phyloP scores from a whole-genome alignment of 2,888 invertebrate genomes.

The Sisyra terminalis region DNA sequence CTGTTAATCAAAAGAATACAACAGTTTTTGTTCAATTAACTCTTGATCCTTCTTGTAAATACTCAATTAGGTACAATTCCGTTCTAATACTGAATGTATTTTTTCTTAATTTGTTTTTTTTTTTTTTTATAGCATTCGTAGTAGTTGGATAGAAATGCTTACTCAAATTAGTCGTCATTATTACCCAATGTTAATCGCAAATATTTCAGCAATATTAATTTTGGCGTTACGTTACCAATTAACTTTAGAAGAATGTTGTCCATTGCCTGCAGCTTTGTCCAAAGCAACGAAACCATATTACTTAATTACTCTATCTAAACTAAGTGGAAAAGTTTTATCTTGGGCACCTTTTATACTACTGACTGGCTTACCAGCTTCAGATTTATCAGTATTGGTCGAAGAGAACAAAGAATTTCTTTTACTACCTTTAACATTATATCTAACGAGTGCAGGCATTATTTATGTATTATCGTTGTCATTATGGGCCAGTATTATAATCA shows the following conservation, averaged over 20 bases:
- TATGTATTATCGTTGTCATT: constrained; percentile 35
- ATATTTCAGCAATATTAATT: constrained; percentile 45
- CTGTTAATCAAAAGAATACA: neutral
- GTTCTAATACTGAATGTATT: no score
- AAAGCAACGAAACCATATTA: constrained; percentile 42
- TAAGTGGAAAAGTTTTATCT: constrained; percentile 29
- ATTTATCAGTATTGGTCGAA: constrained; percentile 18
- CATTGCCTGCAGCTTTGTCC: constrained; percentile 35
- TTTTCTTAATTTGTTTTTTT: neutral
- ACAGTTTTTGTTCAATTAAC: constrained; percentile 33
- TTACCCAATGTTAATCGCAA: constrained; percentile 43
- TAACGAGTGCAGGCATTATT: constrained; percentile 41
- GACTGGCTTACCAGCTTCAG: constrained; percentile 17
- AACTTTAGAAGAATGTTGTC: constrained; percentile 25
- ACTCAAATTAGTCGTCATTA: constrained; percentile 51
- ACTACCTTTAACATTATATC: constrained; percentile 41
- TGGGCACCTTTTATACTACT: constrained; percentile 16
- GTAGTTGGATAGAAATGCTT: constrained; percentile 38
- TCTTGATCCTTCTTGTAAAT: constrained; percentile 56
- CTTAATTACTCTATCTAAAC: constrained; percentile 31
- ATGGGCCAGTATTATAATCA: constrained; percentile 40
- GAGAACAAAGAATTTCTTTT: constrained; percentile 28
- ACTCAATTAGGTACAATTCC: constrained; percentile 38
- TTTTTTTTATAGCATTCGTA: constrained; percentile 30
- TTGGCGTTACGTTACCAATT: constrained; percentile 39